These are phyloP conservation scores for Stictonetta naevosa DNA, from an alignment of 2,113 vertebrate genomes.

Conservation along the genomic window DNA sequence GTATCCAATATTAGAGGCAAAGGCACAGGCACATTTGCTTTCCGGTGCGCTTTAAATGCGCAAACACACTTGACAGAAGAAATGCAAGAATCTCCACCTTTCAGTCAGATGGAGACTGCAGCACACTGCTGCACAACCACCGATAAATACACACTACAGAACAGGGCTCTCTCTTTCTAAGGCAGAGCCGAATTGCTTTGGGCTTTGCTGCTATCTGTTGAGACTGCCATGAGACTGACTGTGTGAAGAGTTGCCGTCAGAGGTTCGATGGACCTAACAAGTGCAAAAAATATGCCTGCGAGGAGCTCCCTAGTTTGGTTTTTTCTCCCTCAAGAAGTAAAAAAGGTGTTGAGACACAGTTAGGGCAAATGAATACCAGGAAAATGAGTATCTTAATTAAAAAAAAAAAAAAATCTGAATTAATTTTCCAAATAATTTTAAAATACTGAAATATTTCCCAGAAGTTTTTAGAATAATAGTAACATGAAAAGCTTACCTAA, in stretches of 20 bases:
- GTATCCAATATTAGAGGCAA: not conserved
- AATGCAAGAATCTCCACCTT: not conserved
- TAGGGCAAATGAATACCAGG: not conserved
- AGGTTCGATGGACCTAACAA: not conserved
- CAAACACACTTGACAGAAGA: not conserved
- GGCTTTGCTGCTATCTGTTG: not conserved
- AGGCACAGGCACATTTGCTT: not conserved
- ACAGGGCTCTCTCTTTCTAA: fast-evolving
- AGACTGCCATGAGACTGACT: not conserved
- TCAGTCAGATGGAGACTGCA: not conserved
- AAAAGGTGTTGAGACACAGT: not conserved
- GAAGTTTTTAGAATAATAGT: not conserved
- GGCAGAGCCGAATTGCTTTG: not conserved
- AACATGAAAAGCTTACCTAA: not conserved
- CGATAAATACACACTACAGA: not conserved
- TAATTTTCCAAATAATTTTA: not conserved
- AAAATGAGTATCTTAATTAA: not conserved
- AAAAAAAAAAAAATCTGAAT: not conserved
- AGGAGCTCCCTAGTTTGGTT: not conserved
- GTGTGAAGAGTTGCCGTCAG: not conserved
- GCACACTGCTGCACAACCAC: not conserved
- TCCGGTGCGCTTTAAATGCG: not conserved
- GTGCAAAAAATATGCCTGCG: not conserved
- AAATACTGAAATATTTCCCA: not conserved
- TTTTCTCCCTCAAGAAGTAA: slow-evolving; percentile 9